A percentile compares a stretch with the other conserved stretches of the same genome.
Conservation (phyloP, 1,140 invertebrate genomes). For the Drosophila bifasciata region DNA sequence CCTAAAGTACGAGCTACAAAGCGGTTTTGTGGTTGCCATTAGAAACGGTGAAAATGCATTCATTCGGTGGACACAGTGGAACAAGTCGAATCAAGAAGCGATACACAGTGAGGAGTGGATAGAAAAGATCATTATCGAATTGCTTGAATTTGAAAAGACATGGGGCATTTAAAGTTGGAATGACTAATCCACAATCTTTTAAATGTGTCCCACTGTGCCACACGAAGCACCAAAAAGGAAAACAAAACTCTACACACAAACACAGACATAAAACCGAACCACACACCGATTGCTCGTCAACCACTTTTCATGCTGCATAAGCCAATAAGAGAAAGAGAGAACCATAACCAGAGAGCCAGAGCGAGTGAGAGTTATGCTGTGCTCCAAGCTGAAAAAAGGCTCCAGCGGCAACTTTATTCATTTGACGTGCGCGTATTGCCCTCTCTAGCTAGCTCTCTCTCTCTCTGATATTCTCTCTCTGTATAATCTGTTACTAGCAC, state of each 20-base stretch:
- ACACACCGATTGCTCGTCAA: constrained; percentile 41
- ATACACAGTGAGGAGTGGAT: too few species aligned
- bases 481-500: constrained; percentile 42
- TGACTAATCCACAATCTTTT: constrained; percentile 11
- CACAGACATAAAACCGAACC: constrained; percentile 25
- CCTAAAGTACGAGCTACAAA: constrained; percentile 22
- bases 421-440: constrained; percentile 49
- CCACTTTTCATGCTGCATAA: constrained; percentile 73
- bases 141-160: neutral
- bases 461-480: constrained; percentile 4
- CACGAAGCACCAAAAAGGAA: constrained; percentile 68
- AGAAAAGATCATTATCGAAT: too few species aligned
- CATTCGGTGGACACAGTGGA: constrained; percentile 20
- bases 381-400: constrained; percentile 57
- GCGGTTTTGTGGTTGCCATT: constrained; percentile 22
- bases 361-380: constrained; percentile 14
- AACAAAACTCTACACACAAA: constrained; percentile 51
- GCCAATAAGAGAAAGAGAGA: constrained; percentile 62
- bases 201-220: constrained; percentile 57
- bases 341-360: constrained; percentile 25
- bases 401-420: constrained; percentile 63
- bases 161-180: neutral
- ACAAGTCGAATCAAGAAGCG: too few species aligned
- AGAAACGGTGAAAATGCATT: constrained; percentile 33
- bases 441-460: constrained; percentile 37